A percentile compares a stretch with the other conserved stretches of the same genome.
These are phyloP conservation scores for Eira barbara DNA, from an alignment of 2,113 vertebrate species.

Conservation along the genomic window DNA sequence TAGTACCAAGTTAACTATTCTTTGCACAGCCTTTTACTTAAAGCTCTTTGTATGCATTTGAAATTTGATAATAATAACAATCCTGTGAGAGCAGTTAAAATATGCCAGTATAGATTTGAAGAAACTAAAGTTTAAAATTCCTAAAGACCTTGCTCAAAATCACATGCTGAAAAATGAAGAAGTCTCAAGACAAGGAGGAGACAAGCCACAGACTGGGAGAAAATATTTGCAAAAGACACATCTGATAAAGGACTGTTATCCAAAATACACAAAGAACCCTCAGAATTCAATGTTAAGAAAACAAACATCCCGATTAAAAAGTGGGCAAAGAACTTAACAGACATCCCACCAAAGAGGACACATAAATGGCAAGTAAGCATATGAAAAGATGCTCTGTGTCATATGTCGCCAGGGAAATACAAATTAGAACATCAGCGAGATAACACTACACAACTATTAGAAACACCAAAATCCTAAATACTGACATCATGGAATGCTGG, in stretches of 20 bases:
- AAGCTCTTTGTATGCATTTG: not conserved
- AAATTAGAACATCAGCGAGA: not conserved
- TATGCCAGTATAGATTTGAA: not conserved
- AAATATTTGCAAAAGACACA: not conserved
- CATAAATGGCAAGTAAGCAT: not conserved
- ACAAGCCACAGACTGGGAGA: not conserved
- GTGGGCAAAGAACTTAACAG: not conserved
- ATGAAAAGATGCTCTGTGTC: not conserved
- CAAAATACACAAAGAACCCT: not conserved
- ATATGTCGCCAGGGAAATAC: not conserved
- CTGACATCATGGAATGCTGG: not conserved
- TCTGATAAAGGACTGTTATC: not conserved
- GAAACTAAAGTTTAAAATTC: not conserved
- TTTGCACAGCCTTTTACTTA: not conserved
- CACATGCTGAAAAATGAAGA: not conserved
- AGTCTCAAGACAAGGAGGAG: not conserved
- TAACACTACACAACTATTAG: not conserved
- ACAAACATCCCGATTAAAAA: not conserved
- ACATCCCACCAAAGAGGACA: not conserved
- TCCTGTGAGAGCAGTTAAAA: not conserved
- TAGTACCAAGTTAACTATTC: not conserved
- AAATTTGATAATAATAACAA: not conserved
- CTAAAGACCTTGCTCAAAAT: not conserved
- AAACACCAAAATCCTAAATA: not conserved
- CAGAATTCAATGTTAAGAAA: not conserved